Percentiles rank a stretch among this genome's conserved stretches.
Evolutionary conservation across 2,888 invertebrate genomes (phyloP).

Genomic region (Leptothorax acervorum): DNA sequence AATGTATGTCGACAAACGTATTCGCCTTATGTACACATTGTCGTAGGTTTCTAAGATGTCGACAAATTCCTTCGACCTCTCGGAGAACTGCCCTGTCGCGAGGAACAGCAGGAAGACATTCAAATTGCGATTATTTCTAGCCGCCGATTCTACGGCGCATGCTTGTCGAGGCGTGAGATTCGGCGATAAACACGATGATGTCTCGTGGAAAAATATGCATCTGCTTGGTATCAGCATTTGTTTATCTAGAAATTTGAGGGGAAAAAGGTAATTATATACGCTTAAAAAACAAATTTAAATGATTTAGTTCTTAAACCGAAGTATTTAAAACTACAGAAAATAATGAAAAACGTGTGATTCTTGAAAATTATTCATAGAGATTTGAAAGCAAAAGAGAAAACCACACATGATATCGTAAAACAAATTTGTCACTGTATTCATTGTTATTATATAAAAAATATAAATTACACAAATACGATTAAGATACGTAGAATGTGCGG

Average conservation of each 20-base stretch:
- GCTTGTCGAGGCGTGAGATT: constrained; percentile 14
- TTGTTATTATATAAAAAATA: not conserved
- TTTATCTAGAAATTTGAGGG: not conserved
- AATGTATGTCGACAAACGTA: constrained; percentile 11
- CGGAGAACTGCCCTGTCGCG: not conserved
- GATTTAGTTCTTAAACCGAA: not conserved
- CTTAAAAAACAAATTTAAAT: not conserved
- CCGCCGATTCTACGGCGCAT: constrained; percentile 21
- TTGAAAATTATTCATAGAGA: not conserved
- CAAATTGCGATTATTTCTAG: constrained; percentile 23
- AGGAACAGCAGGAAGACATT: constrained; percentile 17
- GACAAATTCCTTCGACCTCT: not conserved
- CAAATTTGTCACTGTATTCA: not conserved
- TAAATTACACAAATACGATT: not conserved
- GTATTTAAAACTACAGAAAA: not conserved
- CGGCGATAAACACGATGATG: constrained; percentile 3
- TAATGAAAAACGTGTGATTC: not conserved
- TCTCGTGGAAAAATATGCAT: constrained; percentile 28
- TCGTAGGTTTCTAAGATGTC: constrained; percentile 5
- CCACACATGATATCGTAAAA: not conserved
- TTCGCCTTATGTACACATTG: constrained; percentile 17
- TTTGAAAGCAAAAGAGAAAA: not conserved
- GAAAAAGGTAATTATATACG: not conserved
- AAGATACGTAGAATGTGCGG: too few relatives aligned
- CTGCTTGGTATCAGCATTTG: constrained; percentile 24